Evolutionary conservation across 2,888 invertebrate genomes (phyloP).

Genomic region (Drosophila ezoana): DNA sequence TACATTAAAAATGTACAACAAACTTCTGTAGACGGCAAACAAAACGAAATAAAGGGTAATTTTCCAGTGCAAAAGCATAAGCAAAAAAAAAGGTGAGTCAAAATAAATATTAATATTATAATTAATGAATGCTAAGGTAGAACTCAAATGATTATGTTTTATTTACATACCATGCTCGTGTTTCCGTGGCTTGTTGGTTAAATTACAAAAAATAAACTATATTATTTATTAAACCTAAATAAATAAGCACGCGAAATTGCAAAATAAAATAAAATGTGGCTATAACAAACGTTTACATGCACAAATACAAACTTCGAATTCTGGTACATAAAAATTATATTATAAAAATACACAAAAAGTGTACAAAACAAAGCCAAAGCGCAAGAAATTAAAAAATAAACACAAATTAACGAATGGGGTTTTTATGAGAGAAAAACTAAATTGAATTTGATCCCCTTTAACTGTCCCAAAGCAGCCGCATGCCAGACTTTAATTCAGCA

Average conservation of each 20-base stretch:
- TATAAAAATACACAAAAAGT: neutral
- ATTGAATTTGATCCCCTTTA: too few species aligned
- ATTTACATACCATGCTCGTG: neutral
- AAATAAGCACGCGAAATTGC: conserved; percentile 1
- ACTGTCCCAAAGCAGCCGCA: too few species aligned
- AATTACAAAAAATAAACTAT: neutral
- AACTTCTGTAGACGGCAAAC: conserved; percentile 39
- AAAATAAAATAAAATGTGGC: neutral
- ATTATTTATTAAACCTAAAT: conserved; percentile 14
- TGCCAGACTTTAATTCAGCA: neutral
- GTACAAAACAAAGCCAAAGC: conserved; percentile 7
- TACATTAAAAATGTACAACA: conserved; percentile 72
- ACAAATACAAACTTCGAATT: too few species aligned
- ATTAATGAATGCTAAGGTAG: conserved; percentile 24
- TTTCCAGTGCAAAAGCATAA: conserved; percentile 13
- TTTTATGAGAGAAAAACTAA: too few species aligned
- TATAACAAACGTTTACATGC: neutral
- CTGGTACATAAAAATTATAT: neutral
- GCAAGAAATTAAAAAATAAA: conserved; percentile 17
- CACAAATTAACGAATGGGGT: neutral
- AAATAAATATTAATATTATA: conserved; percentile 58
- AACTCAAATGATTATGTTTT: neutral
- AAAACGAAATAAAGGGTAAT: conserved; percentile 20
- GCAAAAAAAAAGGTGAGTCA: conserved; percentile 51
- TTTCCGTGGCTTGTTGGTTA: conserved; percentile 2